Conservation (phyloP, 2,113 vertebrate genomes). For the Tor tambroides region DNA sequence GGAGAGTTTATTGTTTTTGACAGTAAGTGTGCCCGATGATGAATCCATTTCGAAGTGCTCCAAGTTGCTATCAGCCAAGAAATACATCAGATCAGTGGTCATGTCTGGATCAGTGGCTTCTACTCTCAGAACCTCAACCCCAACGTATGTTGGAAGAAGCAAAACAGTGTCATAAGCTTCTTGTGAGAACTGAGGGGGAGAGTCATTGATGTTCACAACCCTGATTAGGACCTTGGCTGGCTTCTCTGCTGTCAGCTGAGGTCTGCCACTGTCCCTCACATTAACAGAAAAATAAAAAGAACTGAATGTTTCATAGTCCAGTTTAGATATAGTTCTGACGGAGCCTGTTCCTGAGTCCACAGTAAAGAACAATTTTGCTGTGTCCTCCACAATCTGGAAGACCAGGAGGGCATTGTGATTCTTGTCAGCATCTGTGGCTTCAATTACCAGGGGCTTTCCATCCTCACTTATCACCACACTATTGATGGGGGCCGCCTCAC, state of each 20-base stretch:
- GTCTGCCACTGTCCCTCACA: conserved; percentile 91
- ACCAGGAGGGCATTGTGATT: conserved; percentile 92
- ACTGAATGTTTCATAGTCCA: conserved; percentile 91
- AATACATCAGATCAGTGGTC: conserved; percentile 81
- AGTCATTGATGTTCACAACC: conserved; percentile 93
- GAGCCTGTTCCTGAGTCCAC: conserved; percentile 96
- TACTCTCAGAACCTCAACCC: conserved; percentile 88
- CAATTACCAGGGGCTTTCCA: conserved; percentile 88
- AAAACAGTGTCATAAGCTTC: conserved; percentile 87
- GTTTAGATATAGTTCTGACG: conserved; percentile 87
- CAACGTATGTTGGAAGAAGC: conserved; percentile 89
- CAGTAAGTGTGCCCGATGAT: conserved; percentile 84
- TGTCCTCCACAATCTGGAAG: conserved; percentile 92
- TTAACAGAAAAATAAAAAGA: conserved; percentile 90
- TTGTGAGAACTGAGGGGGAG: conserved; percentile 90
- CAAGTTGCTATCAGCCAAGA: conserved; percentile 82
- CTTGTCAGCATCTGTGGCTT: conserved; percentile 87
- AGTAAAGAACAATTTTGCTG: conserved; percentile 89
- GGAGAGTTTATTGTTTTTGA: conserved; percentile 85
- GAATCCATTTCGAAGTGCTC: conserved; percentile 87
- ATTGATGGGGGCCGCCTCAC: conserved; percentile 90
- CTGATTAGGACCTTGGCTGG: conserved; percentile 90
- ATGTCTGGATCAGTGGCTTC: conserved; percentile 90
- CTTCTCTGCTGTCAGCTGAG: conserved; percentile 84
- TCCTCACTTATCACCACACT: conserved; percentile 84